Evolutionary conservation across 2,797 vertebrate genomes (phyloP), one percentile per base, ranked within the genome.

Genomic region (Atherinosoma microstoma): DNA sequence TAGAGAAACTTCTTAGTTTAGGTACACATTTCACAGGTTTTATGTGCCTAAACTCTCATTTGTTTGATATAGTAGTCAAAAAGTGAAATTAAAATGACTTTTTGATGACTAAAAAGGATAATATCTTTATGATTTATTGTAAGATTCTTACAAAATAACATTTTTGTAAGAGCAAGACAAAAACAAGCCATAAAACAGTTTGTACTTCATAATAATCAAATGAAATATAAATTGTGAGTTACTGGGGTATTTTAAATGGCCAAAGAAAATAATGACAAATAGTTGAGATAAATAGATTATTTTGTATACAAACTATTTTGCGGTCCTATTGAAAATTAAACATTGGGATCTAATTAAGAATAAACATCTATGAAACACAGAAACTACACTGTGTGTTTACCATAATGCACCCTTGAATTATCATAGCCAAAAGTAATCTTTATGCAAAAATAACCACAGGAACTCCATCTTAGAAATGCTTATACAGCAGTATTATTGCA

Each of bases 351-450:
- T 9, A 47, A 47, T 45, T n/a, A 47, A 47, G 2, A 7, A 2
- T 9, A 8, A 49, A 45, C 6, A 47, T 47, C 45, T 47, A 10
- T n/a, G 20, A n/a, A 38, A 27, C 24, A 38, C 36, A 38, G 36
- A 38, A 47, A n/a, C 45, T 45, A n/a, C 22, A 53, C 20, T 2
- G 47, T 51, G 12, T 53, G 12, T 27, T 6, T 36, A 49, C 53
- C 24, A 62, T 67, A 73, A 54, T 56, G 45, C 53, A 76, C 42
- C 36, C 58, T 53, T 18, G 67, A 73, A 83, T 80, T 68, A 76
- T 32, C 72, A 79, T 70, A 29, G 75, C 78, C 40, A 56, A 34
- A 63, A 53, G 73, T 73, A 20, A 82, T 76, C 30, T 77, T 83
- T 84, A 76, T 63, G 18, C 42, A 61, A 35, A 30, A 40, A 35